Evolutionary conservation across 2,888 invertebrate species (phyloP), one percentile per base, ranked within the genome.

Genomic region (Erebia palarica): DNA sequence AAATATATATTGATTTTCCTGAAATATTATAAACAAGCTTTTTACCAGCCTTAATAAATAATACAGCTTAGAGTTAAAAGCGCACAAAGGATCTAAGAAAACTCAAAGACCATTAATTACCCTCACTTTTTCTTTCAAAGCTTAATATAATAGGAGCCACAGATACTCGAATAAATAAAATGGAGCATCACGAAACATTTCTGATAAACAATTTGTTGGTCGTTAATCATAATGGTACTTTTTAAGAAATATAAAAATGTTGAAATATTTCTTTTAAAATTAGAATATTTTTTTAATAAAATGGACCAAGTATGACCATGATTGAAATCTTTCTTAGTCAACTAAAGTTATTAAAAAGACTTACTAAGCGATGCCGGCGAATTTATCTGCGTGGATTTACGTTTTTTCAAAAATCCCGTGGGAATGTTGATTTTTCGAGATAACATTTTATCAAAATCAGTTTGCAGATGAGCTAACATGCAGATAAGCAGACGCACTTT

Each of bases 91-190:
- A 13, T 44, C 36, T 10, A 51, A 36, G 27, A 51, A 69, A 69
- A 65, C 49, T 59, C 42, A 49, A 65, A 47, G 61, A 44, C 58
- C 64, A 74, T 74, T 72, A 71, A 75, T 76, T 72, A 73, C 64
- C 59, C 64, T 66, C 66, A 67, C 44, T 63, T 72, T 51, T 68
- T 59, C 60, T 69, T 67, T 58, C 59, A 69, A 68, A 72, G 58
- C 59, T 21, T 44, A 42, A 59, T 36, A 59, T 68, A 68, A 72
- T 74, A 69, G 67, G n/a, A n/a, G 53, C 68, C 49, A 60, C 70
- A 70, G 68, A 74, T 70, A 72, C 16, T 7, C 18, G 74, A 73
- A 70, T 71, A 76, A 75, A 75, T 69, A 75, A 75, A 70, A 68
- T 65, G 72, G 68, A 60, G 67, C 72, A 69, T 76, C 75, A 70